Evolutionary conservation across 2,888 invertebrate genomes (phyloP), one percentile per base, ranked within the genome.

Genomic region (Tetragnatha montana): DNA sequence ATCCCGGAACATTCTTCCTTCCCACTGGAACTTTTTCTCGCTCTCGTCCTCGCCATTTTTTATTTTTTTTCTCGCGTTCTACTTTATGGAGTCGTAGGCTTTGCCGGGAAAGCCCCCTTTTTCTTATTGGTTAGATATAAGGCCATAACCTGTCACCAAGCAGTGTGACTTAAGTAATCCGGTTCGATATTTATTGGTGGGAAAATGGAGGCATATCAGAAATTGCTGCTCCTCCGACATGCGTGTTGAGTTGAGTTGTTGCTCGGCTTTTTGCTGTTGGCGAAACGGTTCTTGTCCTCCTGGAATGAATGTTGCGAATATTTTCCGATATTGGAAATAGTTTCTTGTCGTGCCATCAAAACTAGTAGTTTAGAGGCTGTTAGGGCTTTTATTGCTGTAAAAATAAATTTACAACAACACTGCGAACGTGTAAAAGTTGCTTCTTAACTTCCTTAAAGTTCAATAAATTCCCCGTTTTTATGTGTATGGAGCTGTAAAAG

Each of bases 121-220:
- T 86, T 80, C 86, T 86, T 86, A 86, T 86, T 86, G 86, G 86
- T 86, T 86, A 86, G 80, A 86, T 86, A 80, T 86, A 86, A 80
- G 86, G 80, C 86, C 80, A 86, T 86, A 80, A 86, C 80, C 86
- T 86, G 86, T 86, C 86, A 86, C 80, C 86, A 49, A 86, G 71
- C 73, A 60, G 74, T 74, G 86, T 60, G 86, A 80, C 86, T 86
- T 86, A 80, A 86, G 86, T 86, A 86, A 86, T 86, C 86, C 86
- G 60, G 49, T 80, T 80, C 86, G 80, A 73, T 85, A 79, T 85
- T 79, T 85, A 79, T 85, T 84, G 68, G 69, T 51, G 75, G 68
- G 85, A 50, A 79, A 79, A 85, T 76, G 84, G 69, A 21, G 47
- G 76, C 75, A 76, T 50, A 35, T 60, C 60, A 60, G 60, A 60